Evolutionary conservation across 2,797 vertebrate genomes (phyloP), one percentile per base, ranked within the genome.

Genomic region (Margarornis squamiger): DNA sequence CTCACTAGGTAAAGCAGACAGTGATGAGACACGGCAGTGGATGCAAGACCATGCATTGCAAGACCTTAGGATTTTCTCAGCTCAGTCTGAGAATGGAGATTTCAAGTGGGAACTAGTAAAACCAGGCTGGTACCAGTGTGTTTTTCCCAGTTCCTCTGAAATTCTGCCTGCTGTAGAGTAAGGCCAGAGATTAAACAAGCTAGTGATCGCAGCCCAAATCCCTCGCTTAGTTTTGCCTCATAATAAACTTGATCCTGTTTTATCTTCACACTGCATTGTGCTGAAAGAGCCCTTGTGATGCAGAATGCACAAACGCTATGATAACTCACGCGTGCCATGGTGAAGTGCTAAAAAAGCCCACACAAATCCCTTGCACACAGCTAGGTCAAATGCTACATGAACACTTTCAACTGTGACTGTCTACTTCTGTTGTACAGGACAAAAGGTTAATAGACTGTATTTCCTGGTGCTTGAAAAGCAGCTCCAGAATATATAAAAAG

Each of bases 271-370:
- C 1, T 2, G 8, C 51, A 6, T 11, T 15, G 14, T 32, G 39
- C 32, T 86, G 51, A 27, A 43, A 78, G 48, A 58, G 27, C 21
- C n/a, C 32, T 45, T 32, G 32, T 62, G 77, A 81, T 19, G 36
- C 27, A 39, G 27, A 58, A 76, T 1, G 34, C 6, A 39, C 1
- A 45, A 67, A 68, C 0, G 0, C 46, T 45, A 3, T 3, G 52
- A 0, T 7, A 84, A 83, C 24, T n/a, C 57, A 77, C 0, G 0
- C 0, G 1, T n/a, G 45, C 58, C 0, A 0, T 1, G 0, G 34
- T 32, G 27, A 55, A 83, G 8, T 14, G 67, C 11, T 70, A n/a
- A 85, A 65, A 14, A 76, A 5, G 2, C 2, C 41, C 52, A 24
- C 4, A 76, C 7, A 93, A 73, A 90, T 38, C 54, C 74, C 9